Conservation (phyloP, 2,797 vertebrate species). For the Takifugu ocellatus region DNA sequence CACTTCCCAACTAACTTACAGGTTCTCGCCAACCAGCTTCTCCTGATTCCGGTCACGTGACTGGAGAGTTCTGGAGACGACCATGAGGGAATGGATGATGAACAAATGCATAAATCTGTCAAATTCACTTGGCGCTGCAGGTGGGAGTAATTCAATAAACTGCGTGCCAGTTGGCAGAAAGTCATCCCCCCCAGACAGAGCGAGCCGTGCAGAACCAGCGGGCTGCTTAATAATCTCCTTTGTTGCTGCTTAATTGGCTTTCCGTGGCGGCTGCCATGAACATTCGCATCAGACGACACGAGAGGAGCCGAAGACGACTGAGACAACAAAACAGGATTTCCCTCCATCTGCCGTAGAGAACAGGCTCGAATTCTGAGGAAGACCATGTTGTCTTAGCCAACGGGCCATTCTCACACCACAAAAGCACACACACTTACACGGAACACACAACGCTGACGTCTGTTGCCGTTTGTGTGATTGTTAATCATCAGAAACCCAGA, state of each 20-base stretch:
- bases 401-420: neutral
- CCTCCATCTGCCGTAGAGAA: slow-evolving; percentile 7
- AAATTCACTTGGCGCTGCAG: slow-evolving; percentile 30
- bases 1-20: slow-evolving; percentile 30
- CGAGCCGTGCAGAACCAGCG: slow-evolving; percentile 27
- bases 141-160: slow-evolving; percentile 63
- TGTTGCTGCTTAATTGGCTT: slow-evolving; percentile 56
- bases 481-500: slow-evolving; percentile 16
- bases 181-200: slow-evolving; percentile 21
- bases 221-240: slow-evolving; percentile 43
- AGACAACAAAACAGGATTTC: slow-evolving; percentile 17
- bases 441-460: slow-evolving; percentile 5
- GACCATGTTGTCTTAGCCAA: too few species aligned
- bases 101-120: slow-evolving; percentile 49
- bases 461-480: slow-evolving; percentile 17
- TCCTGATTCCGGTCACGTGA: slow-evolving; percentile 1
- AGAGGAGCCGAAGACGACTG: slow-evolving; percentile 14
- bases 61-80: slow-evolving; percentile 16
- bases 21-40: neutral
- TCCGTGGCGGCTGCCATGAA: slow-evolving; percentile 31
- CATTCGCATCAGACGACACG: slow-evolving; percentile 43
- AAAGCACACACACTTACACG: slow-evolving; percentile 1
- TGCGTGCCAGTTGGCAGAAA: slow-evolving; percentile 60
- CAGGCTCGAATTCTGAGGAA: neutral
- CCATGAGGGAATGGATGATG: slow-evolving; percentile 39